These are phyloP conservation scores for Eupithecia tripunctaria DNA, from an alignment of 2,888 invertebrate genomes.

Conservation along the genomic window DNA sequence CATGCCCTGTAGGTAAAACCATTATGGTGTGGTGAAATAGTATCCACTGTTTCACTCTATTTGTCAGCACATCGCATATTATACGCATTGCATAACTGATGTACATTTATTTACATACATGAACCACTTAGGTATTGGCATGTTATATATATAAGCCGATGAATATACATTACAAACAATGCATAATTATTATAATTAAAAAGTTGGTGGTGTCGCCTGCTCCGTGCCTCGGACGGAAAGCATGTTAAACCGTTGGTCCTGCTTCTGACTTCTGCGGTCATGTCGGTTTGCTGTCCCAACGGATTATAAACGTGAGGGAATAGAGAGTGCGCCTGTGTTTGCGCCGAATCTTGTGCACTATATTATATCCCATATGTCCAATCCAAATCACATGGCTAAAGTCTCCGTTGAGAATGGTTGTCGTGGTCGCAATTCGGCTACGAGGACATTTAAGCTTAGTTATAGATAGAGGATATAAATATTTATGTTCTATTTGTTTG, in stretches of 20 bases:
- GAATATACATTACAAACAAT: not conserved
- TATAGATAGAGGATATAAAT: too few species aligned
- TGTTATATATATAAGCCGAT: not conserved
- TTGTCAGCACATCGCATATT: not conserved
- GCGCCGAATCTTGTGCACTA: not conserved
- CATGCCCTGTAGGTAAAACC: not conserved
- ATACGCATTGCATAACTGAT: not conserved
- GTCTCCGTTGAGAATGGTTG: not conserved
- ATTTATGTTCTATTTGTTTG: too few species aligned
- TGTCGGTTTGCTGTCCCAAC: not conserved
- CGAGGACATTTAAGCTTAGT: not conserved
- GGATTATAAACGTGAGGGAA: not conserved
- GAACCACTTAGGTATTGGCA: not conserved
- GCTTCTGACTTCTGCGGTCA: not conserved
- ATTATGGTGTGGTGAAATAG: not conserved
- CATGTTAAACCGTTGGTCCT: not conserved
- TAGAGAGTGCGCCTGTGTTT: not conserved
- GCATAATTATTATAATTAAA: not conserved
- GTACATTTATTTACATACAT: not conserved
- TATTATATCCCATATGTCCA: too few species aligned
- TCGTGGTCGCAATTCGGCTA: not conserved
- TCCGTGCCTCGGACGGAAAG: not conserved
- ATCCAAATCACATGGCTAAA: not conserved
- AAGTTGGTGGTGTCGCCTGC: too few species aligned
- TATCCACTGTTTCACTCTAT: not conserved